Conservation (phyloP, 2,888 invertebrate species). For the Timema podura region DNA sequence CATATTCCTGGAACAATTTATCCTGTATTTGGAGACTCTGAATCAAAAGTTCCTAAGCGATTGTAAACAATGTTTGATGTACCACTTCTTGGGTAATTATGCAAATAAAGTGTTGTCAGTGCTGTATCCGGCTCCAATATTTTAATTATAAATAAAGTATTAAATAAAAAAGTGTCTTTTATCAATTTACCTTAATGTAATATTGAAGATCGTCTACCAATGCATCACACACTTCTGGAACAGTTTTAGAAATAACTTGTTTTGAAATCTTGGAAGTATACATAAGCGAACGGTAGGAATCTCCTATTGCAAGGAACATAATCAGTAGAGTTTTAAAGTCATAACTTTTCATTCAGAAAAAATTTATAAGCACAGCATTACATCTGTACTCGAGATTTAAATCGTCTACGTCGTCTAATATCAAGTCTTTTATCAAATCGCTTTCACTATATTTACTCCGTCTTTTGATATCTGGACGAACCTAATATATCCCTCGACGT, state of each 20-base stretch:
- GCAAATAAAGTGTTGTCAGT: background rate
- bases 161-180: background rate
- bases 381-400: slow-evolving; percentile 19
- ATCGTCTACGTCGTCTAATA: slow-evolving; percentile 19
- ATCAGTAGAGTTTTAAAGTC: slow-evolving; percentile 3
- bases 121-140: background rate
- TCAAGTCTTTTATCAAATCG: slow-evolving; percentile 6
- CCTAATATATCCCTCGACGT: background rate
- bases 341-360: slow-evolving; percentile 9
- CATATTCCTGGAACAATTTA: background rate
- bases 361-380: background rate
- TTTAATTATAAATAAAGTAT: background rate
- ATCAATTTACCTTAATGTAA: background rate
- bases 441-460: background rate
- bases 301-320: background rate
- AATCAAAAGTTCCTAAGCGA: background rate
- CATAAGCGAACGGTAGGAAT: slow-evolving; percentile 6
- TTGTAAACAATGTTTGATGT: slow-evolving; percentile 1
- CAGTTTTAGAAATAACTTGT: background rate
- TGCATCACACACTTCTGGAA: slow-evolving; percentile 2
- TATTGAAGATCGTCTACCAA: background rate
- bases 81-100: background rate
- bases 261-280: background rate
- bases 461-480: slow-evolving; percentile 7
- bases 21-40: background rate